Conservation (phyloP, 2,888 invertebrate genomes). For the Ormyrus thymus region DNA sequence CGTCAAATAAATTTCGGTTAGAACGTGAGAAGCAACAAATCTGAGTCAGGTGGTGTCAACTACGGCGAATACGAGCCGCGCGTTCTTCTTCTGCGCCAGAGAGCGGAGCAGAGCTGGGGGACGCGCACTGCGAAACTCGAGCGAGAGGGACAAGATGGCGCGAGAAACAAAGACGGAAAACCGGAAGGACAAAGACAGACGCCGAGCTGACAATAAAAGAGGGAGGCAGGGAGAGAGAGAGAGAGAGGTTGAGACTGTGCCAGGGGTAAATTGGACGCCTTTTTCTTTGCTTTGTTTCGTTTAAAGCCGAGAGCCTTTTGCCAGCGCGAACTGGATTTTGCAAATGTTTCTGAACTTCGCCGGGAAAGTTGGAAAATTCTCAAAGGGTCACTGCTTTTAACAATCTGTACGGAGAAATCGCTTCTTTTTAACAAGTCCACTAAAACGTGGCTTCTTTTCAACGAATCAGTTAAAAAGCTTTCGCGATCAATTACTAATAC, state of each 20-base stretch:
- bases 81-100: conserved; percentile 15
- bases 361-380: too few species aligned
- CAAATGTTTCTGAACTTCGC: conserved; percentile 15
- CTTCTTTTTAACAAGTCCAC: too few species aligned
- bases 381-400: too few species aligned
- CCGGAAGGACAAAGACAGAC: conserved; percentile 9
- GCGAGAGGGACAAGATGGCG: conserved; percentile 1
- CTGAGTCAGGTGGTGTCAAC: conserved; percentile 74
- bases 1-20: conserved; percentile 75
- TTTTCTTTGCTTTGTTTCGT: conserved; percentile 12
- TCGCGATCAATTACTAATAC: too few species aligned
- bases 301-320: conserved; percentile 41
- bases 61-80: conserved; percentile 55
- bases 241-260: too few species aligned
- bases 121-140: background rate
- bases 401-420: too few species aligned
- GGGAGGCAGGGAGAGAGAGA: conserved; percentile 37
- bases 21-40: conserved; percentile 75
- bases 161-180: conserved; percentile 5
- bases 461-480: too few species aligned
- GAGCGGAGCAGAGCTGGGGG: background rate
- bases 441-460: too few species aligned
- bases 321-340: background rate
- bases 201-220: background rate
- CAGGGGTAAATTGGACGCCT: background rate